These are phyloP conservation scores for Leptonema lineaticorne DNA, from an alignment of 1,140 invertebrate species.

Conservation along the genomic window DNA sequence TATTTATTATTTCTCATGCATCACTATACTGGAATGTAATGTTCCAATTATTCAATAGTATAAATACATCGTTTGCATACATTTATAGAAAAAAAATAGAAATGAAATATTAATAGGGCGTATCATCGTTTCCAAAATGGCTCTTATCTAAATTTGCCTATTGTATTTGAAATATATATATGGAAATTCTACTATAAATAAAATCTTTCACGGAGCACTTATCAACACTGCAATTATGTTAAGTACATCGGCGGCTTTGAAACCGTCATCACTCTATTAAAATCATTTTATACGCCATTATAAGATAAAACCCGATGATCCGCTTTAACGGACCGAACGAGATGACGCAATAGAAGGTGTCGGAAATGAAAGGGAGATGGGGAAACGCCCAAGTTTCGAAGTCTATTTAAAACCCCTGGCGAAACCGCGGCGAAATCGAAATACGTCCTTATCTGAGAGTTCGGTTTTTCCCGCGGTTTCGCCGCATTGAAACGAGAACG, in stretches of 20 bases:
- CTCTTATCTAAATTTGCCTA: too few relatives aligned
- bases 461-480: not conserved
- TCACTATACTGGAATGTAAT: too few relatives aligned
- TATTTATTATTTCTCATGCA: too few relatives aligned
- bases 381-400: slow-evolving; percentile 1
- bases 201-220: slow-evolving; percentile 7
- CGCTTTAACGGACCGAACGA: not conserved
- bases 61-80: too few relatives aligned
- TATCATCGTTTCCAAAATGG: too few relatives aligned
- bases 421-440: too few relatives aligned
- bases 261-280: slow-evolving; percentile 22
- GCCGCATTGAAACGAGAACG: not conserved
- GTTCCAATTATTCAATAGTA: too few relatives aligned
- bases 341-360: not conserved
- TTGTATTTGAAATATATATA: not conserved
- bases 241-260: slow-evolving; percentile 21
- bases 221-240: slow-evolving; percentile 11
- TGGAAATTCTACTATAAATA: not conserved
- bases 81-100: too few relatives aligned
- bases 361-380: too few relatives aligned
- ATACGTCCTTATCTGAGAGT: too few relatives aligned
- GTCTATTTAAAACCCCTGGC: too few relatives aligned
- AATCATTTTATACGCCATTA: slow-evolving; percentile 5
- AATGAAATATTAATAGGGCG: too few relatives aligned
- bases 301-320: slow-evolving; percentile 23